Conservation (phyloP, 2,797 vertebrate species). For the Enteromius unitaeniatus region DNA sequence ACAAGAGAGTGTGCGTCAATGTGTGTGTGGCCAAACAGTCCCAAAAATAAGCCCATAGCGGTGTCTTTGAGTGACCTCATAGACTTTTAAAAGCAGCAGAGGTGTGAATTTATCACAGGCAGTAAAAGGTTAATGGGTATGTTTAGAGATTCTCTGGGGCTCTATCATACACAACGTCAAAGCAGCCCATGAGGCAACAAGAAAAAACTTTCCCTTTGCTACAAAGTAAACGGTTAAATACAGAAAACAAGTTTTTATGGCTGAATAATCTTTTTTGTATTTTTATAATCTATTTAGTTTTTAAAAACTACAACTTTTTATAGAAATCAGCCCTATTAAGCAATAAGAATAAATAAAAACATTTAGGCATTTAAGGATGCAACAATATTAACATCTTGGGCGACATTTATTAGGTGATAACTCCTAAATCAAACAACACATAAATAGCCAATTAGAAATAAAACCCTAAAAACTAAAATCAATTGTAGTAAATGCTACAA, state of each 20-base stretch:
- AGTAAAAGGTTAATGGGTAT: slow-evolving; percentile 72
- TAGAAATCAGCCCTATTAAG: not conserved
- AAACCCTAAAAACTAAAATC: not conserved
- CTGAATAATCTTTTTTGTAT: not conserved
- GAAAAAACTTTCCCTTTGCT: not conserved
- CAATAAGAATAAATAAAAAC: not conserved
- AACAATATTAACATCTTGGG: not conserved
- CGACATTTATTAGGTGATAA: not conserved
- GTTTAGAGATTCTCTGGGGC: slow-evolving; percentile 66
- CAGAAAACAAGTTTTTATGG: not conserved
- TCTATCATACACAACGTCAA: slow-evolving; percentile 6
- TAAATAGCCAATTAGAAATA: not conserved
- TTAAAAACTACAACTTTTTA: not conserved
- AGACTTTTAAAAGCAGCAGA: slow-evolving; percentile 64
- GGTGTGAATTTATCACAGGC: slow-evolving; percentile 67
- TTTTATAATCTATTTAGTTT: not conserved
- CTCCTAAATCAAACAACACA: not conserved
- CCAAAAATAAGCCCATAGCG: slow-evolving; percentile 34
- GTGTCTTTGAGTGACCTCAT: slow-evolving; percentile 28
- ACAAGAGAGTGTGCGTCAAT: not conserved
- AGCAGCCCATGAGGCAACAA: not conserved
- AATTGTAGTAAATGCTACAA: not conserved
- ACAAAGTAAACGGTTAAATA: not conserved
- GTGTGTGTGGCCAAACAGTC: slow-evolving; percentile 30
- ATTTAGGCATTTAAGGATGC: not conserved